Conservation (phyloP, 2,797 vertebrate genomes). For the Clamator glandarius region DNA sequence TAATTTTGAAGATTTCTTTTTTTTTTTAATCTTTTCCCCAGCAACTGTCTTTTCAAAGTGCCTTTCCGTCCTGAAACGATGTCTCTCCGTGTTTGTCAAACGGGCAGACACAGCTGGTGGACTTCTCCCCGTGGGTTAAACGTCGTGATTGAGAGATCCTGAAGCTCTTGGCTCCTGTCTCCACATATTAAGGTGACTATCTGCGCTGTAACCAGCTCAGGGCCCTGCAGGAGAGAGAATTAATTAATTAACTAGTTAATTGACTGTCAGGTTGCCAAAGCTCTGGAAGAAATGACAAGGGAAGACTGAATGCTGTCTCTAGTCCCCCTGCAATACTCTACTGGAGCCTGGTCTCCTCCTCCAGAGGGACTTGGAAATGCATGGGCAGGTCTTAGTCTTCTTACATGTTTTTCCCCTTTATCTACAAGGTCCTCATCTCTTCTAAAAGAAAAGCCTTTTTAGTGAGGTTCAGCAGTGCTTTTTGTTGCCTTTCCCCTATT, state of each 20-base stretch:
- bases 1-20: background rate
- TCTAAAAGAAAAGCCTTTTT: background rate
- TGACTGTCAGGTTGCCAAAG: background rate
- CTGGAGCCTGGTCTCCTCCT: too few species aligned
- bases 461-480: background rate
- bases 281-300: background rate
- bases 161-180: constrained; percentile 17
- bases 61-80: background rate
- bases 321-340: too few species aligned
- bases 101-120: constrained; percentile 22
- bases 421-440: background rate
- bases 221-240: background rate
- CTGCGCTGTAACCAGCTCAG: background rate
- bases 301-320: background rate
- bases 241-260: constrained; percentile 52
- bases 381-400: background rate
- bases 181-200: background rate
- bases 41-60: background rate
- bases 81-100: background rate
- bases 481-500: accelerated
- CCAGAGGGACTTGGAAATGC: accelerated
- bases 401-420: background rate
- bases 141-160: background rate
- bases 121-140: background rate
- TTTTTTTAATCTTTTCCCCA: too few species aligned